Evolutionary conservation across 2,797 vertebrate species (phyloP), one percentile per base, ranked within the genome.

Genomic region (Melanotaenia pygmaea): DNA sequence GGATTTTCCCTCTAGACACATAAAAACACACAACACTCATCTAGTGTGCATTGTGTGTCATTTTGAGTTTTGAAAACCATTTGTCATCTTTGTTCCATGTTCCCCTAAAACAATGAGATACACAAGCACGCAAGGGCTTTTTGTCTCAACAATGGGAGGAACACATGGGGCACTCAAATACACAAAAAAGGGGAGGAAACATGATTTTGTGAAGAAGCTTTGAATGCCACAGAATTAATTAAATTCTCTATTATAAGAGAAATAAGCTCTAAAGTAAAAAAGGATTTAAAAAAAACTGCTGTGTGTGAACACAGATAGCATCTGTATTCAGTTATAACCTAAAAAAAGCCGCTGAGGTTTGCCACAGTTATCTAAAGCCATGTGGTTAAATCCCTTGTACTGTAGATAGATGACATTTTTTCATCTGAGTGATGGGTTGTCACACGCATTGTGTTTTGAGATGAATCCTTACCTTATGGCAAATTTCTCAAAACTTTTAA

Each of bases 71-170:
- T 43, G 70, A 78, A 89, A 82, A 10, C 72, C 68, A 89, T 91
- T 91, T 76, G 65, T 89, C 89, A 88, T 78, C 79, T 86, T 82
- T 83, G 79, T 81, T 75, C 70, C 77, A 80, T 80, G 79, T 80
- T 74, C 74, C 63, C 67, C 53, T 26, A 5, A 81, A 79, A 83
- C 59, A 82, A 78, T 71, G 67, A 72, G 79, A 80, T 5, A 26
- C 62, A 64, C 61, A 28, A 1, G 50, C 12, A 76, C 28, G 72
- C 59, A 71, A 28, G 40, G 40, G 56, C 22, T 32, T 61, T 58
- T 61, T 7, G 40, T 73, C 53, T 26, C 3, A 38, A 77, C 54
- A 74, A 82, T 67, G 28, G 56, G 10, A 76, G 68, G 16, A 66
- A 77, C 64, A 56, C 53, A 58, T 10, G 35, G 18, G 4, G 30